Evolutionary conservation across 2,113 vertebrate genomes (phyloP).

Genomic region (Oxyura jamaicensis): DNA sequence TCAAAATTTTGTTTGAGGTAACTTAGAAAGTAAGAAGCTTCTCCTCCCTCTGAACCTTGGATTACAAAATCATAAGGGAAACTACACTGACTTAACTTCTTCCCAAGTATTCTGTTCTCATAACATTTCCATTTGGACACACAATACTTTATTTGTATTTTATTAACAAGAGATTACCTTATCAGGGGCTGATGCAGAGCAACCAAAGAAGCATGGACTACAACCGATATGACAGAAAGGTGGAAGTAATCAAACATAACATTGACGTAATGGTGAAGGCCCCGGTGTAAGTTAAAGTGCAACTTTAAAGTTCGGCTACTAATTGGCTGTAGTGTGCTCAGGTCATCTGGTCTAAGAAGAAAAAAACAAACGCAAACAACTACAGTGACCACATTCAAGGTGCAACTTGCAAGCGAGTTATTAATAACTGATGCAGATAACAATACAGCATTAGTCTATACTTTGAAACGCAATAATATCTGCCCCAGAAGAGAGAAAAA

Average conservation of each 20-base stretch:
- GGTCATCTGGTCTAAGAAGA: slow-evolving; percentile 86
- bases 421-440: background rate
- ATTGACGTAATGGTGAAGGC: slow-evolving; percentile 97
- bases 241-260: slow-evolving; percentile 99
- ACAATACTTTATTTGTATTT: background rate
- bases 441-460: background rate
- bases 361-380: background rate
- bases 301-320: slow-evolving; percentile 94
- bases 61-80: background rate
- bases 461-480: background rate
- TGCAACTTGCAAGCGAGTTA: background rate
- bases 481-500: background rate
- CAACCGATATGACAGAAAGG: slow-evolving; percentile 93
- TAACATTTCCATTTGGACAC: background rate
- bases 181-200: slow-evolving; percentile 97
- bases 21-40: background rate
- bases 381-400: background rate
- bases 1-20: background rate
- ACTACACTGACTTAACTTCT: background rate
- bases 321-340: slow-evolving; percentile 91
- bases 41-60: background rate
- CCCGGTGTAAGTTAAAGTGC: slow-evolving; percentile 94
- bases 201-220: slow-evolving; percentile 94
- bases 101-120: background rate
- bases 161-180: slow-evolving; percentile 80